Base-by-base conservation (phyloP, 2,113 vertebrate species). In the Paramormyrops kingsleyae region DNA sequence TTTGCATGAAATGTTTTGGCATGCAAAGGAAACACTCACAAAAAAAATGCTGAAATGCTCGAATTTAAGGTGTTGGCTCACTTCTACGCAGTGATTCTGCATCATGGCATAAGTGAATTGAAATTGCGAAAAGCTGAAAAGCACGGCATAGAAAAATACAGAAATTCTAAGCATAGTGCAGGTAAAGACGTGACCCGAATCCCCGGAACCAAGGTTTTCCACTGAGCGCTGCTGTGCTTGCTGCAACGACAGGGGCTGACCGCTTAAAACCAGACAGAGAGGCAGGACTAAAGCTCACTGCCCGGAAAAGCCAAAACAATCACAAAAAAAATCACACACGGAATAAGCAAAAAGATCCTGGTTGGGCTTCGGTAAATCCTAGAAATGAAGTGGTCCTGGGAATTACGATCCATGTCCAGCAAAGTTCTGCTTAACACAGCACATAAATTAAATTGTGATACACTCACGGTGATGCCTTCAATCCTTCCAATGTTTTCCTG, bases 401-500 rank as follows among this genome's bases (percentile, higher is more conserved):
- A n/a, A 47, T n/a, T 74, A 88, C 3, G 56, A 31, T 62, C 56
- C 24, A 52, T 74, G 74, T n/a, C 89, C 50, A 52, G 39, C 5
- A 50, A 13, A 8, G 24, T 83, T 27, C 70, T 6, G 70, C 35
- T 47, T 90, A 47, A 88, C 86, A 35, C 70, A 35, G 66, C 66
- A 21, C 49, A 88, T 90, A 90, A 88, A 62, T 90, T 59, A 90
- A 56, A 50, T 39, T 39, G 35, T 87, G 42, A 90, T 88, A 49
- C 15, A n/a, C 89, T 35, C 49, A 42, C 83, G 2, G 62, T 87
- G 31, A 87, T 77, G 59, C 70, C 90, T 88, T 77, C 31, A 77
- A 35, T 24, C 70, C 87, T 85, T 42, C 77, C 49, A 80, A 12
- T 39, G 27, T 46, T 39, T 47, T 77, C 66, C 88, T 77, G 88